Conservation (phyloP, 30 jellyfish, hydroid and myxozoan species). For the Turritopsis rubra region DNA sequence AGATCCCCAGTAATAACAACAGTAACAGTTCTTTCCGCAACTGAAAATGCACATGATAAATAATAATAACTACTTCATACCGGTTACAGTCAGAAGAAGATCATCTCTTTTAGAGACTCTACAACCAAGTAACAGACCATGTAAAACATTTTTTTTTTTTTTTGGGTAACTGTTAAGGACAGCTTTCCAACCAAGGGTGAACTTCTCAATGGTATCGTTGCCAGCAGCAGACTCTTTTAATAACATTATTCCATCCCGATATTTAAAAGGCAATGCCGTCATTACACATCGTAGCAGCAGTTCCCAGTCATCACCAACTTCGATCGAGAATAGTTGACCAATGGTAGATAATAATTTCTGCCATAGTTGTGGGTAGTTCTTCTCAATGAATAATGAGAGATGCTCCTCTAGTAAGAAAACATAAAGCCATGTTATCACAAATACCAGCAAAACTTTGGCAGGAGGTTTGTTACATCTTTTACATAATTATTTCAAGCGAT, state of each 20-base stretch:
- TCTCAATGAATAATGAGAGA: background rate
- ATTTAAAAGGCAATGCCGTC: background rate
- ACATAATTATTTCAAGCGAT: too few relatives aligned
- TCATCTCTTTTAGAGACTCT: background rate
- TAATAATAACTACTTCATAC: background rate
- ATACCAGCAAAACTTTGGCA: too few relatives aligned
- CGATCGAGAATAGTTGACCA: background rate
- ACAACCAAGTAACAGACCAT: background rate
- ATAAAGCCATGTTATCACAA: too few relatives aligned
- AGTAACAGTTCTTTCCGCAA: too few relatives aligned
- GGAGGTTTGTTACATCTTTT: too few relatives aligned
- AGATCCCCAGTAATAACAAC: too few relatives aligned
- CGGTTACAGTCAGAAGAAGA: background rate
- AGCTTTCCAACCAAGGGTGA: background rate
- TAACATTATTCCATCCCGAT: background rate
- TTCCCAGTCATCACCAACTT: background rate
- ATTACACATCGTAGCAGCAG: background rate
- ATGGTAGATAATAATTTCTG: background rate
- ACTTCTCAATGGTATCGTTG: background rate
- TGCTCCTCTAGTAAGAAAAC: background rate
- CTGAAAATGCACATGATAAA: background rate
- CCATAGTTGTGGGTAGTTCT: background rate
- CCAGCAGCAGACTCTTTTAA: background rate
- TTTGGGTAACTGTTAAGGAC: background rate
- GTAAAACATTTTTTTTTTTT: background rate